Base-by-base conservation (phyloP, 2,888 invertebrate genomes). In the Graphium colonna region DNA sequence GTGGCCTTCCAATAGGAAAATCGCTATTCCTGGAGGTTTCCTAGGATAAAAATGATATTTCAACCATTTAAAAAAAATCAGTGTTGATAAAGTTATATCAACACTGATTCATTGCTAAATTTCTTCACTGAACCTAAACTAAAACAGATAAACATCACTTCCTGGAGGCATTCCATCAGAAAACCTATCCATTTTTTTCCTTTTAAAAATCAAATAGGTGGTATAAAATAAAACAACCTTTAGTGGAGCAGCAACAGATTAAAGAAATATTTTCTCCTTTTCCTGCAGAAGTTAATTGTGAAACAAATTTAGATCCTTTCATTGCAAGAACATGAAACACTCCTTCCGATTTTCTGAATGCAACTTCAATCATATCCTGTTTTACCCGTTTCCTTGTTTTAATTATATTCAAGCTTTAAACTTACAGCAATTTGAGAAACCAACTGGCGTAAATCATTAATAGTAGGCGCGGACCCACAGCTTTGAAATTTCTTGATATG, bases 161-260 rank as follows among this genome's bases (percentile, higher is more conserved):
- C 40, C 15, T 4, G n/a, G n/a, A 15, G 40, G 40, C 15, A 40
- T 13, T 1, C 49, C 49, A 12, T 49, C 49, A 8, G 7, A 4
- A 21, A 39, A 49, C 18, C 40, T 40, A 15, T 41, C 40, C n/a
- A n/a, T 49, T 26, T 49, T 49, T 7, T 26, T n/a, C n/a, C n/a
- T 49, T 13, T 12, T 7, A 10, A 60, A 55, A 4, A 59, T 61
- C 15, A 26, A 15, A 17, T 12, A 60, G 64, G 33, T n/a, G 60
- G 58, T 5, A n/a, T n/a, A n/a, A n/a, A n/a, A 64, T 12, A 44
- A 62, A 64, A 28, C 4, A 51, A 3, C 73, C 72, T 52, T 65
- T 64, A 9, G 70, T 76, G 61, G 70, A 77, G 55, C 71, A 75
- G 51, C 74, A 75, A 1, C 64, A 68, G 18, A 74, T 61, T 3